Percentiles rank a stretch among this genome's conserved stretches.
Conservation (phyloP, 2,113 vertebrate genomes). For the Gobius niger region DNA sequence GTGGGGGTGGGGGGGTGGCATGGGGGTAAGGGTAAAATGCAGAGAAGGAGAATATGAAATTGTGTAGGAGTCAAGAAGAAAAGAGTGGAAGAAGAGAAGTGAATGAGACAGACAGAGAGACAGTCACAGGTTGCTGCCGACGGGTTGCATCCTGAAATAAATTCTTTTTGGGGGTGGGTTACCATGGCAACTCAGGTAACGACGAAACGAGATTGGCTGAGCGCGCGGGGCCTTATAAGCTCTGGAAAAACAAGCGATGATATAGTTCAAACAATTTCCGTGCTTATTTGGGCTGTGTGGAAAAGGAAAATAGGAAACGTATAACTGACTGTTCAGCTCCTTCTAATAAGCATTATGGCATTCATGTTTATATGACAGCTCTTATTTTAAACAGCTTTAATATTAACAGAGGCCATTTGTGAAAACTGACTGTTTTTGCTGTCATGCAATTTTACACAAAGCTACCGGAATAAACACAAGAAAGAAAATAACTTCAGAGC, state of each 20-base stretch:
- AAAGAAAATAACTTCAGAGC: too few species aligned
- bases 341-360: too few species aligned
- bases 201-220: constrained; percentile 50
- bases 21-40: constrained; percentile 26
- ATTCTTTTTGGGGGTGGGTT: constrained; percentile 61
- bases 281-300: neutral
- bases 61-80: neutral
- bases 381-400: too few species aligned
- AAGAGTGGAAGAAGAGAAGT: constrained; percentile 5
- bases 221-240: constrained; percentile 36
- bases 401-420: too few species aligned
- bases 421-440: too few species aligned
- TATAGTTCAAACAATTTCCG: constrained; percentile 18
- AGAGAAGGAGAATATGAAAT: neutral
- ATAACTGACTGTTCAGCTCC: too few species aligned
- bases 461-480: too few species aligned
- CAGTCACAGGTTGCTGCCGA: constrained; percentile 60
- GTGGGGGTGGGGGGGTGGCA: constrained; percentile 8
- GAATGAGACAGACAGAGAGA: constrained; percentile 20
- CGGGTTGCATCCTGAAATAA: constrained; percentile 66
- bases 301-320: neutral
- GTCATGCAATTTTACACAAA: too few species aligned
- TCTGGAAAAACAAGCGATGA: constrained; percentile 19
- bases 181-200: constrained; percentile 66
- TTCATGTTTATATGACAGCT: too few species aligned